phyloP scores from a whole-genome alignment of 2,888 invertebrate genomes.

The Anoplius nigerrimus region DNA sequence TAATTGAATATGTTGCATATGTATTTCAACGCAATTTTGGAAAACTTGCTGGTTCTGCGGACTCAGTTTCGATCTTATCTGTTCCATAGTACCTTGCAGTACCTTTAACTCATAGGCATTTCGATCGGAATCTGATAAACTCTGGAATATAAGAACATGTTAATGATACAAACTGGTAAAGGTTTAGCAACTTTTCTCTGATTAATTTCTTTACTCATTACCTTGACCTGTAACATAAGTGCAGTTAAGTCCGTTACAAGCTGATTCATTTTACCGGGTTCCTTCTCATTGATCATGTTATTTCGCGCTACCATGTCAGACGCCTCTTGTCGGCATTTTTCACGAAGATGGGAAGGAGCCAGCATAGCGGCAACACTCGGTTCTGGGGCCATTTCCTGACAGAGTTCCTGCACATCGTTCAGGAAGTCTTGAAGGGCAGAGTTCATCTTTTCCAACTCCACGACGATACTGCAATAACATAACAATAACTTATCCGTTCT shows the following conservation, averaged over 20 bases:
- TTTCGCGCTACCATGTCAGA: constrained; percentile 86
- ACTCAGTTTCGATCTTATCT: constrained; percentile 88
- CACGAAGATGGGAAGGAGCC: constrained; percentile 90
- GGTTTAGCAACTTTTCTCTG: background rate
- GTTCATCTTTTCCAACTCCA: constrained; percentile 94
- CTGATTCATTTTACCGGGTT: constrained; percentile 81
- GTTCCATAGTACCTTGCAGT: constrained; percentile 92
- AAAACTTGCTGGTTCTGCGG: constrained; percentile 86
- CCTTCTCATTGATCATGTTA: constrained; percentile 79
- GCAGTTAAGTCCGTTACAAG: constrained; percentile 93
- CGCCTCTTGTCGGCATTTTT: constrained; percentile 91
- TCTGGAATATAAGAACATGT: constrained; percentile 70
- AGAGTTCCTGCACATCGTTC: constrained; percentile 88
- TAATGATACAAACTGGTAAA: background rate
- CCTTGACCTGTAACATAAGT: constrained; percentile 91
- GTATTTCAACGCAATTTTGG: constrained; percentile 93
- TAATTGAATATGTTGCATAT: constrained; percentile 92
- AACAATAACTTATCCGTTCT: constrained; percentile 2
- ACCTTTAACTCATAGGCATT: constrained; percentile 94
- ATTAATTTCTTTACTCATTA: constrained; percentile 58
- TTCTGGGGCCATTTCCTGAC: constrained; percentile 91
- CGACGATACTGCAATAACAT: constrained; percentile 78
- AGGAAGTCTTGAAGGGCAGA: constrained; percentile 90
- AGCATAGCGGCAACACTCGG: constrained; percentile 91
- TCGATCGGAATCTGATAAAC: constrained; percentile 85